phyloP scores from a whole-genome alignment of 2,797 vertebrate genomes.

The Pterois miles region DNA sequence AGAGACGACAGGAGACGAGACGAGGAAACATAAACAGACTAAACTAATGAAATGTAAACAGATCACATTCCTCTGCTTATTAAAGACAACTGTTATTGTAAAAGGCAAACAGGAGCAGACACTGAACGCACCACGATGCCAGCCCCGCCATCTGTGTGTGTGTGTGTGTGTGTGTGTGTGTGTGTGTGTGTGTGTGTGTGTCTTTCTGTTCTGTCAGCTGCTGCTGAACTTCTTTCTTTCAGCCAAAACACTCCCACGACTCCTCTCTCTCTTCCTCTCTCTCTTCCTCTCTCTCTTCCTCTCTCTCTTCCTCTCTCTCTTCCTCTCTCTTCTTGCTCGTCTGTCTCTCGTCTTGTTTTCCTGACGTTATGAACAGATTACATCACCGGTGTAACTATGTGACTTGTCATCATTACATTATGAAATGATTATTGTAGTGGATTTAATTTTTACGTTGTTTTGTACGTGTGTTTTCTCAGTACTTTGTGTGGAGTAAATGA shows the following conservation, averaged over 20 bases:
- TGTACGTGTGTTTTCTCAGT: no score
- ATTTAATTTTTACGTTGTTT: no score
- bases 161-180: background rate
- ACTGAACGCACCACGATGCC: constrained; percentile 34
- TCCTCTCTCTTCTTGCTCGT: background rate
- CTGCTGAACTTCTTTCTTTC: constrained; percentile 15
- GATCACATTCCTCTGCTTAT: constrained; percentile 17
- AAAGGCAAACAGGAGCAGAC: constrained; percentile 7
- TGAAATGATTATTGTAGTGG: no score
- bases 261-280: background rate
- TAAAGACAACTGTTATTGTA: constrained; percentile 20
- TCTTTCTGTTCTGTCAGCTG: constrained; percentile 43
- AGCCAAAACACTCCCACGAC: constrained; percentile 23
- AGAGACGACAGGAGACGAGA: background rate
- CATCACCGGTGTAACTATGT: no score
- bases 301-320: no score
- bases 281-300: no score
- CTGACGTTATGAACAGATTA: no score
- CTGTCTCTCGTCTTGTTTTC: background rate
- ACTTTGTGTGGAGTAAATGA: no score
- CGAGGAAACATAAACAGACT: constrained; percentile 21
- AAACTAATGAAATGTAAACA: constrained; percentile 29
- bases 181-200: background rate
- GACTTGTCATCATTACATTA: no score
- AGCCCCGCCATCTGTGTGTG: constrained; percentile 42